phyloP scores from a whole-genome alignment of 2,888 invertebrate species.

The Morpho deidamia region DNA sequence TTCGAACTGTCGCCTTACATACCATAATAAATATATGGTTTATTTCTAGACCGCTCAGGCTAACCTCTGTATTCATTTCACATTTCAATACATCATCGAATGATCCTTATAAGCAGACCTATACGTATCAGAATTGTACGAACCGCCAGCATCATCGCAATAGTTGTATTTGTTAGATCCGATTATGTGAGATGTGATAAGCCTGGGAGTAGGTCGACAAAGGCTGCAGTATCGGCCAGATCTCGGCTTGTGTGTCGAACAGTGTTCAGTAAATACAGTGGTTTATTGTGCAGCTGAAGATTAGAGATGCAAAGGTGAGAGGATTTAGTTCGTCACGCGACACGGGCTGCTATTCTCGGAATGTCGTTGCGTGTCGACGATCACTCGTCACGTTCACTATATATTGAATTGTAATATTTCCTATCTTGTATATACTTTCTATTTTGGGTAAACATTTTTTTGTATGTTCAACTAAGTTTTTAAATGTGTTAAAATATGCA shows the following conservation, averaged over 20 bases:
- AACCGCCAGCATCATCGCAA: not conserved
- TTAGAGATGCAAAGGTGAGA: conserved; percentile 19
- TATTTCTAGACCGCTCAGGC: conserved; percentile 67
- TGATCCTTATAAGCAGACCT: not conserved
- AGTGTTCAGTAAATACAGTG: conserved; percentile 58
- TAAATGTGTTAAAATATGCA: no score
- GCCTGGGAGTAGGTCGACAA: conserved; percentile 49
- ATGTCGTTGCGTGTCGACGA: conserved; percentile 1
- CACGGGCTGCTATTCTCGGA: conserved; percentile 1
- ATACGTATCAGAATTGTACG: not conserved
- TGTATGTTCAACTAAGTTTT: no score
- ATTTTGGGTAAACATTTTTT: no score
- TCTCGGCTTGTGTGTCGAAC: conserved; percentile 53
- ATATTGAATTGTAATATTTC: not conserved
- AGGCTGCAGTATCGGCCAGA: conserved; percentile 47
- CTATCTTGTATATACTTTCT: no score
- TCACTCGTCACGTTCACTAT: not conserved
- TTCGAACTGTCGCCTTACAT: conserved; percentile 58
- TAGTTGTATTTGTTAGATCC: conserved; percentile 46
- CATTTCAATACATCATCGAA: not conserved
- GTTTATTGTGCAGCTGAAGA: conserved; percentile 50
- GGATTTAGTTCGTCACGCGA: not conserved
- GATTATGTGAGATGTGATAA: conserved; percentile 69
- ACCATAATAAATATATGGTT: conserved; percentile 70
- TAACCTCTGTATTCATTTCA: conserved; percentile 44